Percentiles rank a stretch among this genome's conserved stretches.
These are phyloP conservation scores for Drosophila diplacantha DNA, from an alignment of 2,888 invertebrate genomes.

Conservation along the genomic window DNA sequence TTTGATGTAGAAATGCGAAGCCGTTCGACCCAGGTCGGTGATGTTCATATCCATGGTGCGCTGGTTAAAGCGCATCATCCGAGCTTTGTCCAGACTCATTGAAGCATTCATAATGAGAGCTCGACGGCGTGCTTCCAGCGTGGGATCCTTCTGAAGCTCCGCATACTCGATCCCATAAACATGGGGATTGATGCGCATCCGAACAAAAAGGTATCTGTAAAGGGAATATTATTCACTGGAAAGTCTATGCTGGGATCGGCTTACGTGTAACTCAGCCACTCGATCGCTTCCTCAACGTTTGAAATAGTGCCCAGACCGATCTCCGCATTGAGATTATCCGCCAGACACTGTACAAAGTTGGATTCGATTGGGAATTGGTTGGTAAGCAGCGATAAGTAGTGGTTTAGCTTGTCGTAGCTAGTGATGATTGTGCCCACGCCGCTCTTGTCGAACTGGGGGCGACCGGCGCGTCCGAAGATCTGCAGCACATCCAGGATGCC, in stretches of 20 bases:
- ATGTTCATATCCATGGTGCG: conserved; percentile 88
- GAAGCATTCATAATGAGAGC: conserved; percentile 89
- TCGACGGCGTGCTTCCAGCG: conserved; percentile 86
- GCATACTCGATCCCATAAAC: conserved; percentile 83
- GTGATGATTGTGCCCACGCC: conserved; percentile 98
- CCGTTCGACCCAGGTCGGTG: conserved; percentile 94
- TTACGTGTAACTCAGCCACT: conserved; percentile 96
- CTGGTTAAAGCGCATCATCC: conserved; percentile 95
- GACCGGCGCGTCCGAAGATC: conserved; percentile 98
- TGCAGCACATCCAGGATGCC: conserved; percentile 98
- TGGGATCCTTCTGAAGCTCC: conserved; percentile 86
- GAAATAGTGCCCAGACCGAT: conserved; percentile 96
- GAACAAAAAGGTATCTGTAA: conserved; percentile 88
- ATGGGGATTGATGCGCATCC: conserved; percentile 95
- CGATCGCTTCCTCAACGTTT: conserved; percentile 96
- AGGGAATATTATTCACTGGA: neutral
- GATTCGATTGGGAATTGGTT: conserved; percentile 99
- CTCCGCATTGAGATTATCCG: conserved; percentile 99
- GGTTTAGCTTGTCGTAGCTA: conserved; percentile 91
- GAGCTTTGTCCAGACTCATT: conserved; percentile 90
- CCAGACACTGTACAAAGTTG: conserved; percentile 92
- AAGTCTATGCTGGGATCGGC: neutral
- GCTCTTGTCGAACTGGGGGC: conserved; percentile 97
- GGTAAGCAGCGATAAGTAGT: conserved; percentile 95
- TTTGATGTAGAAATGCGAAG: conserved; percentile 98